Conservation (phyloP, 2,797 vertebrate genomes). For the Lateolabrax maculatus region DNA sequence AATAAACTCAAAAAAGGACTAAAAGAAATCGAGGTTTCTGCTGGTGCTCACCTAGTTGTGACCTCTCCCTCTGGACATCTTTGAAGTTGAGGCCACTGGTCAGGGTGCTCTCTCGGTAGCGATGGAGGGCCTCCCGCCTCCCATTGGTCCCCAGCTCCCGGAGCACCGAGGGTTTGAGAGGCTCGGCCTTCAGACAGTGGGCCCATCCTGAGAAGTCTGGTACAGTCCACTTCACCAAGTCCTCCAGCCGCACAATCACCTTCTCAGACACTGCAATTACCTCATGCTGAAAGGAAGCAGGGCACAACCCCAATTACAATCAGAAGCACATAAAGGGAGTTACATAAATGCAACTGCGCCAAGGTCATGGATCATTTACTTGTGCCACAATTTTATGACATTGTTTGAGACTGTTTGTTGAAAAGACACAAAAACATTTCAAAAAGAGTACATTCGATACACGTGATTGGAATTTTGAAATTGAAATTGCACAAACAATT, state of each 20-base stretch:
- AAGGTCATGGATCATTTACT: constrained; percentile 12
- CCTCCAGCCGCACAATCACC: constrained; percentile 94
- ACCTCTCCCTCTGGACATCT: constrained; percentile 94
- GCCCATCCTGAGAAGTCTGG: constrained; percentile 94
- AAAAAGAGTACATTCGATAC: background rate
- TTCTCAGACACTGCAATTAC: constrained; percentile 96
- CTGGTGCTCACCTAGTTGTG: constrained; percentile 90
- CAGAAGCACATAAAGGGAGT: constrained; percentile 14
- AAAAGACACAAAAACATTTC: constrained; percentile 17
- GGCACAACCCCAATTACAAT: constrained; percentile 43
- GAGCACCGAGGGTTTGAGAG: constrained; percentile 83
- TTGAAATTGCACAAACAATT: constrained; percentile 6
- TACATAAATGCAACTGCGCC: constrained; percentile 5
- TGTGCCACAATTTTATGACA: constrained; percentile 5
- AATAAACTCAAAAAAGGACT: background rate
- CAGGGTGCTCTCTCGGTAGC: constrained; percentile 91
- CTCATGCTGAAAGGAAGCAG: constrained; percentile 89
- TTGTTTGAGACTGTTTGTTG: background rate
- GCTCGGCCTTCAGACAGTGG: constrained; percentile 89
- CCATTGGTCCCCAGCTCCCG: constrained; percentile 91
- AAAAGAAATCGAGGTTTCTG: constrained; percentile 14
- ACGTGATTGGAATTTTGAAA: background rate
- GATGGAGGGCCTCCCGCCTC: constrained; percentile 90
- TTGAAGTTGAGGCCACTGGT: constrained; percentile 97
- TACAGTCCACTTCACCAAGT: constrained; percentile 94